These are phyloP conservation scores for Limnephilus lunatus DNA, from an alignment of 2,888 invertebrate genomes.

Conservation along the genomic window DNA sequence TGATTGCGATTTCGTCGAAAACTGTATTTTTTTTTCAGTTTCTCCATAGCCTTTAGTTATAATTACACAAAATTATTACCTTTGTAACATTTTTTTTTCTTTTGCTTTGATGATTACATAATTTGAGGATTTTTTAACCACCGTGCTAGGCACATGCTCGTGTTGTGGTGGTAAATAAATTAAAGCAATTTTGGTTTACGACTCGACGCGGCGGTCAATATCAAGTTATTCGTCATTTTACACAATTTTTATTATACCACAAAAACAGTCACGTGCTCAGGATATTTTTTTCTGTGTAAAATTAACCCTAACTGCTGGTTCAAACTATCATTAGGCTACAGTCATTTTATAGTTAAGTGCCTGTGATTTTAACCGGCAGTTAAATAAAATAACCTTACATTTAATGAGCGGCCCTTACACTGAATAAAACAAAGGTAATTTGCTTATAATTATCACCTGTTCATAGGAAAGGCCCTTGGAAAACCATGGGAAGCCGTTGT, in stretches of 20 bases:
- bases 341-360: background rate
- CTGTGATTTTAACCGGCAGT: background rate
- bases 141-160: no score
- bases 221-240: background rate
- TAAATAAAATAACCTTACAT: conserved; percentile 2
- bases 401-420: background rate
- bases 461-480: background rate
- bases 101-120: no score
- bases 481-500: background rate
- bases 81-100: no score
- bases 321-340: background rate
- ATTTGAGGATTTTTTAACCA: no score
- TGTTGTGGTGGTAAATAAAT: background rate
- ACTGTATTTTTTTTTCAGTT: no score
- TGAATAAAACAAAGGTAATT: background rate
- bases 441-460: background rate
- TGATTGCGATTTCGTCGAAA: no score
- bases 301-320: background rate
- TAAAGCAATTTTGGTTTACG: background rate
- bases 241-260: background rate
- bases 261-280: background rate
- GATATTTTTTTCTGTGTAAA: background rate
- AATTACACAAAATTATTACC: no score
- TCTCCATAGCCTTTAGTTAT: no score
- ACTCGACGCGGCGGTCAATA: background rate